Evolutionary conservation across 1,140 invertebrate species (phyloP).

Genomic region (Heliothis subflexa): DNA sequence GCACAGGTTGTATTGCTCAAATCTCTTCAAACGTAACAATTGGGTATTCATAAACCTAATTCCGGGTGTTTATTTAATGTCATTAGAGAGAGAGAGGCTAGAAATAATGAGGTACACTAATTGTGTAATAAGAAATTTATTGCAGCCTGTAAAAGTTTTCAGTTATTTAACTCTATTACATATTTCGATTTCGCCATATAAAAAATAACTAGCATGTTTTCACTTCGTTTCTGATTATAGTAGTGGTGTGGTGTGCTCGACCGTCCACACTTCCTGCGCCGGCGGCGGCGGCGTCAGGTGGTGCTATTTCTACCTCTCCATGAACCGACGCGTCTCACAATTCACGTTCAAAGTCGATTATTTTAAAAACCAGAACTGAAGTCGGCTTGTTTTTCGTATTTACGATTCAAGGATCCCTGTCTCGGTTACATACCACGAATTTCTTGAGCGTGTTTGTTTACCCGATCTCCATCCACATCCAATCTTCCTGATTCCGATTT

Average conservation of each 20-base stretch:
- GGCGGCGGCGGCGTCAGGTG: constrained; percentile 66
- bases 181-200: constrained; percentile 32
- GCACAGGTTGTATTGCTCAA: constrained; percentile 2
- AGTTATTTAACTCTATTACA: constrained; percentile 27
- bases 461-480: background rate
- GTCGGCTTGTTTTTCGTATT: constrained; percentile 49
- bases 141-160: constrained; percentile 20
- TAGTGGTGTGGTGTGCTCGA: constrained; percentile 53
- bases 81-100: constrained; percentile 22
- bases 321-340: constrained; percentile 67
- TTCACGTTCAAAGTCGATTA: constrained; percentile 81
- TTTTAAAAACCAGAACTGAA: constrained; percentile 64
- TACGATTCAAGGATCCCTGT: constrained; percentile 50
- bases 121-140: constrained; percentile 34
- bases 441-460: constrained; percentile 38
- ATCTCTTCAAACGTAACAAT: constrained; percentile 8
- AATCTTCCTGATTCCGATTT: constrained; percentile 24
- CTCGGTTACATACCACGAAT: constrained; percentile 26
- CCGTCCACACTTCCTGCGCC: constrained; percentile 73
- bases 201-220: constrained; percentile 45
- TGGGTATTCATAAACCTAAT: constrained; percentile 21
- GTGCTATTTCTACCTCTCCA: constrained; percentile 76
- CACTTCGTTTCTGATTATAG: constrained; percentile 47
- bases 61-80: constrained; percentile 9
- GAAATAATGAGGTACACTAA: constrained; percentile 11